Evolutionary conservation across 2,888 invertebrate species (phyloP).

Genomic region (Leucophenga montana): DNA sequence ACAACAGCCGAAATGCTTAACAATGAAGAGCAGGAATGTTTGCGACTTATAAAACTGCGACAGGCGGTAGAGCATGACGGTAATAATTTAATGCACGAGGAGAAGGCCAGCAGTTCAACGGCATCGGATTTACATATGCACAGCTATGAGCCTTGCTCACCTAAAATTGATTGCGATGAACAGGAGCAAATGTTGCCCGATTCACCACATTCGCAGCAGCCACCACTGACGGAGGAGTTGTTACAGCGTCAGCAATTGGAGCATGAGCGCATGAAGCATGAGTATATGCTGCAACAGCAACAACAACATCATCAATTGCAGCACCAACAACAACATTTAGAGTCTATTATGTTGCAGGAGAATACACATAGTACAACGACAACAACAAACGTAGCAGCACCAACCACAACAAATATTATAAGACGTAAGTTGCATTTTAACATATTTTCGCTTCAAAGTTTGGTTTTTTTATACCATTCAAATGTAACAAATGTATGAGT

Average conservation of each 20-base stretch:
- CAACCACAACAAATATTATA: constrained; percentile 61
- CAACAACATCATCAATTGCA: constrained; percentile 64
- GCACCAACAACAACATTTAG: constrained; percentile 63
- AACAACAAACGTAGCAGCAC: constrained; percentile 44
- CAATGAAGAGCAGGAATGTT: constrained; percentile 54
- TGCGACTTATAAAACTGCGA: constrained; percentile 51
- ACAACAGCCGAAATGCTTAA: constrained; percentile 26
- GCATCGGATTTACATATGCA: constrained; percentile 54
- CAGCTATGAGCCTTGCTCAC: constrained; percentile 54
- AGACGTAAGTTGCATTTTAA: constrained; percentile 64
- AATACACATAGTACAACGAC: constrained; percentile 50
- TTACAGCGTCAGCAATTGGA: constrained; percentile 51
- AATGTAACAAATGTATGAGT: too few relatives aligned
- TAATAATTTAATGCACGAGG: constrained; percentile 21
- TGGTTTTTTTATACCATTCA: too few relatives aligned
- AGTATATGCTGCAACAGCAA: constrained; percentile 64
- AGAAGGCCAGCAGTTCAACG: constrained; percentile 52
- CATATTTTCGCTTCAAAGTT: too few relatives aligned
- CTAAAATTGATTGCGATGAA: constrained; percentile 61
- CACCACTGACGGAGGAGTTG: constrained; percentile 37
- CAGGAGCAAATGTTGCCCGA: constrained; percentile 56
- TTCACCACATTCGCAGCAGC: constrained; percentile 54
- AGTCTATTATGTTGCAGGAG: constrained; percentile 57
- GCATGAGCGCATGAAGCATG: constrained; percentile 60
- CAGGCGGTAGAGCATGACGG: constrained; percentile 26